phyloP scores from a whole-genome alignment of 2,888 invertebrate species.

The Escarpia spicata region DNA sequence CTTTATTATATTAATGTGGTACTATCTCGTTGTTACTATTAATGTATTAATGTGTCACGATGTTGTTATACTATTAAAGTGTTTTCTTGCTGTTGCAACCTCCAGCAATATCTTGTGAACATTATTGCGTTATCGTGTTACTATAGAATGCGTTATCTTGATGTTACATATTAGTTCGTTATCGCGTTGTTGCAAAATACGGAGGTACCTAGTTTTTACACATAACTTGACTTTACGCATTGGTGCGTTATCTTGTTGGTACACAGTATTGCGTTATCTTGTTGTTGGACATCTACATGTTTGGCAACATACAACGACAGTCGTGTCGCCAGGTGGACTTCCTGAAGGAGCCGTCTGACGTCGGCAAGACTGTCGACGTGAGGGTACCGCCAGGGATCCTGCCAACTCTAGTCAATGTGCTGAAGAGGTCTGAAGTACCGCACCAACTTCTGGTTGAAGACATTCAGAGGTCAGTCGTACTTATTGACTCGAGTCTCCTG shows the following conservation, averaged over 20 bases:
- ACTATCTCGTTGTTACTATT: no score
- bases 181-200: no score
- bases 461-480: not conserved
- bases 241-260: not conserved
- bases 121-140: no score
- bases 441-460: not conserved
- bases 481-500: not conserved
- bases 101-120: no score
- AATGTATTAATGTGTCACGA: no score
- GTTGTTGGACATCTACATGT: not conserved
- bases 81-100: no score
- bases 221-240: no score
- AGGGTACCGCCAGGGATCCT: not conserved
- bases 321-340: not conserved
- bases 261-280: not conserved
- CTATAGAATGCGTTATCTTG: no score
- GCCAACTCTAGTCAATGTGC: not conserved
- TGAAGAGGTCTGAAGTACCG: not conserved
- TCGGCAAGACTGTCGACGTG: constrained; percentile 17
- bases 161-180: no score
- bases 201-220: no score
- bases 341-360: not conserved
- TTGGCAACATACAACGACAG: not conserved
- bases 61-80: no score
- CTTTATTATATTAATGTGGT: no score